A percentile compares a stretch with the other conserved stretches of the same genome.
phyloP scores from a whole-genome alignment of 2,797 vertebrate genomes.

The Microctenopoma lineatum region DNA sequence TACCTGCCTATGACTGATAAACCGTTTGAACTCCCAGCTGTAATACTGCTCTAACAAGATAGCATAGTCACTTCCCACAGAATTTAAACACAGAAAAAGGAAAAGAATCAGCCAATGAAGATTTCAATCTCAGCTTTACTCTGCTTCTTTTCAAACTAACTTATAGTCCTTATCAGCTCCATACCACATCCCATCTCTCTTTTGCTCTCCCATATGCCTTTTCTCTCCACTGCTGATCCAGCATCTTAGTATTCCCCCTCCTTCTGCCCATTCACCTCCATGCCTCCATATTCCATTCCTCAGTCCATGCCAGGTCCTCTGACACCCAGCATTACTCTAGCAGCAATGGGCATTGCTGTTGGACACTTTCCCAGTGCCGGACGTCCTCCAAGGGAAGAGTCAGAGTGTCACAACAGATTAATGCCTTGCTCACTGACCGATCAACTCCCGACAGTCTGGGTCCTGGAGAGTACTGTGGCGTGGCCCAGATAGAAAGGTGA shows the following conservation, averaged over 20 bases:
- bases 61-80: background rate
- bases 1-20: constrained; percentile 13
- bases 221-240: constrained; percentile 55
- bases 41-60: constrained; percentile 16
- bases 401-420: constrained; percentile 83
- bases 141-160: constrained; percentile 52
- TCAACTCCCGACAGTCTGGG: constrained; percentile 78
- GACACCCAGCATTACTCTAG: constrained; percentile 73
- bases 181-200: constrained; percentile 52
- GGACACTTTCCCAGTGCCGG: constrained; percentile 77
- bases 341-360: constrained; percentile 72
- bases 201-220: constrained; percentile 36
- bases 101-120: constrained; percentile 20
- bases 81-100: constrained; percentile 24
- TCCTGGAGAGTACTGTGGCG: constrained; percentile 65
- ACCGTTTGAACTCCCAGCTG: constrained; percentile 12
- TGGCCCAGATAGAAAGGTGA: constrained; percentile 78
- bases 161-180: constrained; percentile 49
- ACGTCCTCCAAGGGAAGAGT: constrained; percentile 79
- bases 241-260: constrained; percentile 49
- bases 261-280: constrained; percentile 51
- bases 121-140: constrained; percentile 43
- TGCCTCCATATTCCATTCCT: constrained; percentile 46
- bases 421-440: constrained; percentile 82
- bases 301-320: constrained; percentile 71